phyloP scores from a whole-genome alignment of 2,888 invertebrate genomes.

The Spilarctia lutea region DNA sequence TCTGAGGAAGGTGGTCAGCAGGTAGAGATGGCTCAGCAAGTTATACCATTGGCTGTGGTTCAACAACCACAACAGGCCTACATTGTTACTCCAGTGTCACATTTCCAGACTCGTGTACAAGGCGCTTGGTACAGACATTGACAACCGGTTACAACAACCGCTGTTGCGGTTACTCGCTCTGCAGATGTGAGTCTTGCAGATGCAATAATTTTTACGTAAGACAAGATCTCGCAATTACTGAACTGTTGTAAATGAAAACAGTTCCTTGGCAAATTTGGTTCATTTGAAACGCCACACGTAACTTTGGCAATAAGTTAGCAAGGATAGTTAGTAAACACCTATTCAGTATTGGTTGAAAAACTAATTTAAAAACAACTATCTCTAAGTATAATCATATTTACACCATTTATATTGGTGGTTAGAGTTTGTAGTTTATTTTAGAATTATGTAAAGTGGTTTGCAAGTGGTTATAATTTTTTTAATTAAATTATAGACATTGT shows the following conservation, averaged over 20 bases:
- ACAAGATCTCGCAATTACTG: conserved; percentile 62
- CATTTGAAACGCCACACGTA: conserved; percentile 66
- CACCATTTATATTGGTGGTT: conserved; percentile 77
- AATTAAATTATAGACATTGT: conserved; percentile 42
- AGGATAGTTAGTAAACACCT: conserved; percentile 76
- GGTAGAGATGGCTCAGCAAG: conserved; percentile 88
- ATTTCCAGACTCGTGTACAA: conserved; percentile 88
- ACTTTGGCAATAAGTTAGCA: conserved; percentile 81
- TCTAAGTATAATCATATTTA: conserved; percentile 80
- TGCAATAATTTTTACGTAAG: conserved; percentile 60
- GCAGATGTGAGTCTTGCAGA: conserved; percentile 45
- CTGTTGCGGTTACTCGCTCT: conserved; percentile 43
- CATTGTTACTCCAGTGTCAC: conserved; percentile 89
- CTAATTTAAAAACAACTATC: conserved; percentile 74
- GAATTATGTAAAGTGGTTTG: conserved; percentile 56
- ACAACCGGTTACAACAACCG: conserved; percentile 54
- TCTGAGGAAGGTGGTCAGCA: conserved; percentile 83
- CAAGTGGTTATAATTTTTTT: conserved; percentile 48
- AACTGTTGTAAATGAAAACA: conserved; percentile 57
- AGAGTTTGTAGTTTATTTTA: conserved; percentile 80
- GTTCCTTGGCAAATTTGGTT: conserved; percentile 54
- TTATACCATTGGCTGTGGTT: conserved; percentile 88
- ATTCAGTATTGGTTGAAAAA: conserved; percentile 82
- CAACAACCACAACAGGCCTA: conserved; percentile 89
- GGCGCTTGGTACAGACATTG: conserved; percentile 87